Evolutionary conservation across 1,140 invertebrate genomes (phyloP).

Genomic region (Drosophila navojoa): DNA sequence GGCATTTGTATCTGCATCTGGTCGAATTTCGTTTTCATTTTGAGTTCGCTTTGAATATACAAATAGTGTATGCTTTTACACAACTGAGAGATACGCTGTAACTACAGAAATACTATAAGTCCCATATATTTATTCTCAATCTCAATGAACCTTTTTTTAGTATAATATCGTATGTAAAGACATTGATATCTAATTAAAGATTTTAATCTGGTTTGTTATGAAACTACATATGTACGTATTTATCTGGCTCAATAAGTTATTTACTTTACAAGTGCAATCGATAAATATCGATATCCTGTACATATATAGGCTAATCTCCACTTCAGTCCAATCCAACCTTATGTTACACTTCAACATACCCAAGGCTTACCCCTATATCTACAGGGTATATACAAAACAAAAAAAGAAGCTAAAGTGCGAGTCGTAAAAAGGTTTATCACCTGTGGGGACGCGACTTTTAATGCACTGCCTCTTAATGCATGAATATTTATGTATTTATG

Average conservation of each 20-base stretch:
- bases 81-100: neutral
- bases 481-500: constrained; percentile 65
- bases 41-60: constrained; percentile 21
- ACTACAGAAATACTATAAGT: too few relatives aligned
- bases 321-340: neutral
- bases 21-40: neutral
- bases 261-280: too few relatives aligned
- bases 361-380: neutral
- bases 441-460: constrained; percentile 61
- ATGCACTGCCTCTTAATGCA: constrained; percentile 52
- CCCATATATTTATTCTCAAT: too few relatives aligned
- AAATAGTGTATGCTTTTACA: neutral
- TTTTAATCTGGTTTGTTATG: too few relatives aligned
- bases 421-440: constrained; percentile 70
- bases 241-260: too few relatives aligned
- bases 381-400: neutral
- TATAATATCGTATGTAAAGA: too few relatives aligned
- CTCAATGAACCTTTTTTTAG: too few relatives aligned
- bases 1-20: neutral
- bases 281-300: too few relatives aligned
- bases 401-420: constrained; percentile 8
- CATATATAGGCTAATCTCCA: too few relatives aligned
- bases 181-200: too few relatives aligned
- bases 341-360: neutral
- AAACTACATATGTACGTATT: too few relatives aligned